These are phyloP conservation scores for Anthopleura xanthogrammica DNA, from an alignment of 92 coral and sea anemone species.

Conservation along the genomic window DNA sequence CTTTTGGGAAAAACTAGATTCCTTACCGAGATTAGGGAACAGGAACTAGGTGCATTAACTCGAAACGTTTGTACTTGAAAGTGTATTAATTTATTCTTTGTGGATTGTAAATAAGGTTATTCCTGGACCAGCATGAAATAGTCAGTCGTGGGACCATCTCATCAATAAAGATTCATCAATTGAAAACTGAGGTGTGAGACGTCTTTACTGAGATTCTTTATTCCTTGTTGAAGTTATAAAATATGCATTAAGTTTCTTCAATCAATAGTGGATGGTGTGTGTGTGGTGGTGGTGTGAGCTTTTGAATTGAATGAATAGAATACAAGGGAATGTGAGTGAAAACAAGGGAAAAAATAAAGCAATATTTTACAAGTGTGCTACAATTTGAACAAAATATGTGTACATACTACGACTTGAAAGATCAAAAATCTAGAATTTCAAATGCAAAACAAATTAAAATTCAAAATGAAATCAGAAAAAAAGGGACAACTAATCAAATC, in stretches of 20 bases:
- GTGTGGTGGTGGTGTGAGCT: constrained; percentile 3
- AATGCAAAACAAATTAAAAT: neutral
- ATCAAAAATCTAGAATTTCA: neutral
- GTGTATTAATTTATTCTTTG: neutral
- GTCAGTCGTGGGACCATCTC: constrained; percentile 4
- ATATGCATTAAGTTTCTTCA: constrained; percentile 19
- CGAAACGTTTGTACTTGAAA: neutral
- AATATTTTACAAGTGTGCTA: constrained; percentile 6
- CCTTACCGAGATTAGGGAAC: neutral
- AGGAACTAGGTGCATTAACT: neutral
- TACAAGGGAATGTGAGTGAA: constrained; percentile 1
- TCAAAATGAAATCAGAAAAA: neutral
- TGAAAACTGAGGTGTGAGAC: constrained; percentile 28
- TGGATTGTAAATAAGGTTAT: constrained; percentile 16
- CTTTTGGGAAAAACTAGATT: neutral
- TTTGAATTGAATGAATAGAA: neutral
- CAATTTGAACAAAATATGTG: constrained; percentile 23
- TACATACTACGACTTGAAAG: neutral
- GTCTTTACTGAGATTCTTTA: constrained; percentile 24
- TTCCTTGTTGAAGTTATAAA: constrained; percentile 16
- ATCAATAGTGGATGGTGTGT: constrained; percentile 1
- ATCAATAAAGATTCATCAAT: constrained; percentile 8
- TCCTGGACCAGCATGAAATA: neutral
- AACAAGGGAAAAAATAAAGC: neutral
- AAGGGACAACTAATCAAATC: neutral